Base-by-base conservation (phyloP, 2,797 vertebrate genomes). In the Girardinus metallicus region DNA sequence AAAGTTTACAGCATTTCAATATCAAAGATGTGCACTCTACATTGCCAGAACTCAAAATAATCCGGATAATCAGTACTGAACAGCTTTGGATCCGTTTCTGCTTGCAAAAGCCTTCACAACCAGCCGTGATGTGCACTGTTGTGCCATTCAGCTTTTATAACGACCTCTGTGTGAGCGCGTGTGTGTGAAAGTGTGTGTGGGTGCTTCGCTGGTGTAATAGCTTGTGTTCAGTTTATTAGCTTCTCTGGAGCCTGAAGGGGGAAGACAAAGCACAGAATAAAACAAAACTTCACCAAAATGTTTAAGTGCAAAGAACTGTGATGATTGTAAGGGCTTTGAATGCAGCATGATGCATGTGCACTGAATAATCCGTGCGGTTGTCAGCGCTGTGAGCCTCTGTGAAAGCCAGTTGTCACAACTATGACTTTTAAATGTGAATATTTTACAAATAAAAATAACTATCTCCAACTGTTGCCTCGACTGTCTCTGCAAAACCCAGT, bases 321-420 rank as follows among this genome's bases (percentile, higher is more conserved):
- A 91, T 85, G 87, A 86, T 85, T 89, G 91, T 91, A 93, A 95
- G 91, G 94, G 91, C 91, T 94, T 94, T 90, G 84, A 92, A 87
- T 93, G 87, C 85, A 92, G 89, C 91, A 94, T 94, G 93, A 94
- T 95, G 94, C 94, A 95, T 95, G 91, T 94, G 92, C 89, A 94
- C 91, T 91, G 81, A 92, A 94, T 90, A 72, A 88, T 91, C 85
- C 64, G 91, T 92, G 93, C 95, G 90, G 93, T 93, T 92, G 90
- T 91, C 89, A 86, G 91, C 95, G 90, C 91, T 88, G 94, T 96
- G 93, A 93, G 90, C 88, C 88, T 92, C 90, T 92, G 90, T 95
- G 86, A 91, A 71, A 91, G 85, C 89, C 84, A 87, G 85, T 10
- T 88, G 83, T 82, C 83, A 93, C 86, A 84, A 89, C 85, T 89